phyloP scores from a whole-genome alignment of 1,140 invertebrate genomes.

The Caerostris darwini region DNA sequence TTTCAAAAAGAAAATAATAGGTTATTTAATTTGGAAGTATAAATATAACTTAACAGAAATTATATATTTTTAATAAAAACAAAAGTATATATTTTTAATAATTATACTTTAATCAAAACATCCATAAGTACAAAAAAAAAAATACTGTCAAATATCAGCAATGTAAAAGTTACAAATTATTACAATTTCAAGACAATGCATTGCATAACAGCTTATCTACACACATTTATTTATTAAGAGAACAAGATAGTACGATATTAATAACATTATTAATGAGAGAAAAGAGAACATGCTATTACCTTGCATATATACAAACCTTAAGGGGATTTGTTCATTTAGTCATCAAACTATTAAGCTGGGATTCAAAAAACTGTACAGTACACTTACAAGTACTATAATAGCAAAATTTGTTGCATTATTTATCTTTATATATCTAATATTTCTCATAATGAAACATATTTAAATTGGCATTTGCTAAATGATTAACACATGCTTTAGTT shows the following conservation, averaged over 20 bases:
- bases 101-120: too few species aligned
- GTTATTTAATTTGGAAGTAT: too few species aligned
- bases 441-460: neutral
- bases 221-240: neutral
- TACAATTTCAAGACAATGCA: neutral
- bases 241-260: neutral
- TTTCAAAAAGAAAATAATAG: too few species aligned
- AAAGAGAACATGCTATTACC: neutral
- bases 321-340: conserved; percentile 24
- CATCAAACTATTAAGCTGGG: neutral
- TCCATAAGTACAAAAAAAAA: neutral
- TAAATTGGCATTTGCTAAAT: conserved; percentile 21
- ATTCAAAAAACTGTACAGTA: conserved; percentile 19
- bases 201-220: neutral
- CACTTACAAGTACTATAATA: conserved; percentile 26
- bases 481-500: neutral
- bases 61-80: too few species aligned
- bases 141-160: neutral
- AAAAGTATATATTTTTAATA: too few species aligned
- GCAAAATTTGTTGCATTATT: neutral
- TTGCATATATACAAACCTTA: conserved; percentile 19
- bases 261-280: neutral
- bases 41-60: too few species aligned
- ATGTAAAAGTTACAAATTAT: neutral
- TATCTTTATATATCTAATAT: neutral